phyloP scores from a whole-genome alignment of 2,113 vertebrate species.

The Alexandromys fortis region DNA sequence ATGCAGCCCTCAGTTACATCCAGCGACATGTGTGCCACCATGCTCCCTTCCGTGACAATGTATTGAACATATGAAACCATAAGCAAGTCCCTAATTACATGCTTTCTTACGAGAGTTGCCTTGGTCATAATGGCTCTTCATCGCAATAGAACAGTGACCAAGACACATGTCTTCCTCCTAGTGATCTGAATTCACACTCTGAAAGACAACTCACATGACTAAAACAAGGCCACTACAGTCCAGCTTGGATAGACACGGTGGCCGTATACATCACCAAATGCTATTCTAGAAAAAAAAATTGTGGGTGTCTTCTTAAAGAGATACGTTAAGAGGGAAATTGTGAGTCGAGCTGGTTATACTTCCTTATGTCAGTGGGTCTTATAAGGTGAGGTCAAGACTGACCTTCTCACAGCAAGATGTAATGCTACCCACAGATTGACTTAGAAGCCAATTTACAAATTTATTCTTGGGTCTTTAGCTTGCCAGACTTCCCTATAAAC shows the following conservation, averaged over 20 bases:
- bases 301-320: background rate
- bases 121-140: background rate
- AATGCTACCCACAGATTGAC: background rate
- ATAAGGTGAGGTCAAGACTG: background rate
- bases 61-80: background rate
- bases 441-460: background rate
- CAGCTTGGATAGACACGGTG: background rate
- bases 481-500: background rate
- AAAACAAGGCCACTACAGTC: background rate
- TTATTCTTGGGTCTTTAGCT: background rate
- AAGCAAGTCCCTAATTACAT: background rate
- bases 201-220: background rate
- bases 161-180: background rate
- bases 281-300: background rate
- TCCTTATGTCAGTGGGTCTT: background rate
- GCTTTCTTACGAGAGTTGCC: background rate
- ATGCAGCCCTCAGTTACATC: background rate
- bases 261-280: background rate
- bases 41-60: background rate
- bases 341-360: background rate
- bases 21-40: background rate
- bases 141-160: background rate
- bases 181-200: background rate
- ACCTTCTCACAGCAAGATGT: background rate
- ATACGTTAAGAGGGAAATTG: background rate